Conservation (phyloP, 2,113 vertebrate genomes). For the Accipiter cooperii region DNA sequence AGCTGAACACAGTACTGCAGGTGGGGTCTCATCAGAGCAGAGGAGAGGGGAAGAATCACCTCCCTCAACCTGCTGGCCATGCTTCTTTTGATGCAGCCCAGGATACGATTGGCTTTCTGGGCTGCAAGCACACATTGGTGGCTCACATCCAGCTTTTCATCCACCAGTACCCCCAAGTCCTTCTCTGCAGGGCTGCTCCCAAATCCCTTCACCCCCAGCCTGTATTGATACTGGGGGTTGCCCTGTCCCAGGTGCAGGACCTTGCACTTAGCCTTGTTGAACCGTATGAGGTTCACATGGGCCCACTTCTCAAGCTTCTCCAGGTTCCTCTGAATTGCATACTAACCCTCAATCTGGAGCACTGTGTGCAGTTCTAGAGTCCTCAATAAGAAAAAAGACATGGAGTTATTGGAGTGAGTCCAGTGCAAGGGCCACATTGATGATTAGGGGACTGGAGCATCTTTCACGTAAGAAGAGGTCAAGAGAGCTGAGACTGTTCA, state of each 20-base stretch:
- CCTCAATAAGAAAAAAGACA: neutral
- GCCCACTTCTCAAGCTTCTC: neutral
- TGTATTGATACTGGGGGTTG: neutral
- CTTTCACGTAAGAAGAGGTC: neutral
- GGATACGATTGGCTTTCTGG: neutral
- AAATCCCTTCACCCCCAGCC: neutral
- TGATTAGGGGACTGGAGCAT: neutral
- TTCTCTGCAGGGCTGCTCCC: neutral
- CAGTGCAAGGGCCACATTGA: neutral
- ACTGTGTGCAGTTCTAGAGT: neutral
- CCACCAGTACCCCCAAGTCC: neutral
- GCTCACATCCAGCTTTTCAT: neutral
- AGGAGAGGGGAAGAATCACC: neutral
- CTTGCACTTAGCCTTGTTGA: neutral
- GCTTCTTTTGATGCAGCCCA: neutral
- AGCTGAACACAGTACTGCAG: neutral
- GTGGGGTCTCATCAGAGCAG: neutral
- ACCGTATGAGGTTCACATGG: neutral
- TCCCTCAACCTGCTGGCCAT: neutral
- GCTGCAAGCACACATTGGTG: fast-evolving
- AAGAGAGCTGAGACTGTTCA: neutral
- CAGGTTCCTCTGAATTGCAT: neutral
- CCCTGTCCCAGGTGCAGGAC: neutral
- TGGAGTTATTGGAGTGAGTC: neutral
- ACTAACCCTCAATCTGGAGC: neutral